These are phyloP conservation scores for Henricia sp. DNA, from an alignment of 53 echinoderm and acorn worm species.

Conservation along the genomic window DNA sequence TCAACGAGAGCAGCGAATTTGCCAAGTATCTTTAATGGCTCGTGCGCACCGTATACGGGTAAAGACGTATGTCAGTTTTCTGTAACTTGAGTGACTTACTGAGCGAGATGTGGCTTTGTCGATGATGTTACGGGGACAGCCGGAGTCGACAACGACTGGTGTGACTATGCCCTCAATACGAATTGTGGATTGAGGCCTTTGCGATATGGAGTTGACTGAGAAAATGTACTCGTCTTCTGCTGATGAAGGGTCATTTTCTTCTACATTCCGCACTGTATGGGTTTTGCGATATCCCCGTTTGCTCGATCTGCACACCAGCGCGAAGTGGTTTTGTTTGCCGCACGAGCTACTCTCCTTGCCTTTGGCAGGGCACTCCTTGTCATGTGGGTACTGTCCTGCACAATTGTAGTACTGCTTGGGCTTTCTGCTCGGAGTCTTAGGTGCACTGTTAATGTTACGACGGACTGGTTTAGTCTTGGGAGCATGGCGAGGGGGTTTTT, in stretches of 20 bases:
- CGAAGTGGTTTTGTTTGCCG: slow-evolving; percentile 25
- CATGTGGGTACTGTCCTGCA: slow-evolving; percentile 14
- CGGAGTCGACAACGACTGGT: slow-evolving; percentile 10
- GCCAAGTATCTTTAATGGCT: slow-evolving; percentile 10
- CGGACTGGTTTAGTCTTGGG: neutral
- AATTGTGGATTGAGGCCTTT: slow-evolving; percentile 1
- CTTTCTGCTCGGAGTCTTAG: neutral
- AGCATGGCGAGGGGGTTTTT: neutral
- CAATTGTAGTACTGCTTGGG: neutral
- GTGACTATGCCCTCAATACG: neutral
- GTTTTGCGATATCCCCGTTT: slow-evolving; percentile 2
- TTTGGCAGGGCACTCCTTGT: neutral
- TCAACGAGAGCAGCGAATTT: slow-evolving; percentile 9
- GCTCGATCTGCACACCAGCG: slow-evolving; percentile 1
- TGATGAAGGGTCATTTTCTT: slow-evolving; percentile 5
- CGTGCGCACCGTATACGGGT: slow-evolving; percentile 7
- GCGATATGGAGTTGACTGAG: neutral
- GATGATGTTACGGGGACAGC: slow-evolving; percentile 13
- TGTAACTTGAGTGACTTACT: slow-evolving; percentile 16
- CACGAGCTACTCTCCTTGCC: slow-evolving; percentile 25
- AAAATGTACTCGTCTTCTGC: slow-evolving; percentile 7
- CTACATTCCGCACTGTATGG: neutral
- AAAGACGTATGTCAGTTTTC: slow-evolving; percentile 15
- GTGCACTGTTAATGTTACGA: too few relatives aligned
- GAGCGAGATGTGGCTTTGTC: neutral